Evolutionary conservation across 2,113 vertebrate genomes (phyloP).

Genomic region (Burhinus bistriatus): DNA sequence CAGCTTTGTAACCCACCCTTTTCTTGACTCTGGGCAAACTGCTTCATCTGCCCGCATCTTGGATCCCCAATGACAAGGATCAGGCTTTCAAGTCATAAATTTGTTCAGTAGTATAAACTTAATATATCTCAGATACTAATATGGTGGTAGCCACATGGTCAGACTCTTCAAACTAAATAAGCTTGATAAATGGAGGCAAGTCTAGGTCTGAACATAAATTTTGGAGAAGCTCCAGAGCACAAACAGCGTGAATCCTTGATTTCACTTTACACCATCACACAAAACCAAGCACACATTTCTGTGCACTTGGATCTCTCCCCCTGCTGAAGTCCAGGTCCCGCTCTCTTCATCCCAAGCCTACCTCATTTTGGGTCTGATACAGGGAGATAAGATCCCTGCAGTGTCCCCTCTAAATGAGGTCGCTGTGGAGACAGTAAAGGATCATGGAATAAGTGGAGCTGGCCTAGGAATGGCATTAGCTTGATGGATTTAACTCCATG

Average conservation of each 20-base stretch:
- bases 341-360: background rate
- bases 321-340: background rate
- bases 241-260: background rate
- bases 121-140: constrained; percentile 10
- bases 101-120: constrained; percentile 38
- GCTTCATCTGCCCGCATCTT: constrained; percentile 1
- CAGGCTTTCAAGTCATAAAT: constrained; percentile 55
- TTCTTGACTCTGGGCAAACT: constrained; percentile 5
- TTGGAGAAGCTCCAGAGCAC: constrained; percentile 34
- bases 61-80: background rate
- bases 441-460: background rate
- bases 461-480: background rate
- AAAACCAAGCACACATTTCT: background rate
- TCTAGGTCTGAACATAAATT: background rate
- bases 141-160: constrained; percentile 1
- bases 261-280: background rate
- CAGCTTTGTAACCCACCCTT: background rate
- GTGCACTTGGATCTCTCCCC: background rate
- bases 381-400: background rate
- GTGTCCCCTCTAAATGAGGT: background rate
- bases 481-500: background rate
- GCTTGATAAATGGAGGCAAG: constrained; percentile 25
- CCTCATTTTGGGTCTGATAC: background rate
- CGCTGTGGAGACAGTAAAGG: background rate
- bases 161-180: background rate